Evolutionary conservation across 1,140 invertebrate genomes (phyloP).

Genomic region (Cepaea nemoralis): DNA sequence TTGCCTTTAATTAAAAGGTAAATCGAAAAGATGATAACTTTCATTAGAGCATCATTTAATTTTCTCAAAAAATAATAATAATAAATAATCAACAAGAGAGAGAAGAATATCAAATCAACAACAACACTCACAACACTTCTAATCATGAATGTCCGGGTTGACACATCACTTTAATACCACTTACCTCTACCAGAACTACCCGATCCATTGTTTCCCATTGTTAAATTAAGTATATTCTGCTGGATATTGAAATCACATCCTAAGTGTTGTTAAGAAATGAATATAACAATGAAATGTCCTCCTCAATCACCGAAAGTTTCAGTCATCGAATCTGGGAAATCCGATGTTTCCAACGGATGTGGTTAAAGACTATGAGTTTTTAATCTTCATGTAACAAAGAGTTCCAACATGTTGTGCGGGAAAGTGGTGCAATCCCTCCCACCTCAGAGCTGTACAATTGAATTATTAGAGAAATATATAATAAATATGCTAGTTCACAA

Average conservation of each 20-base stretch:
- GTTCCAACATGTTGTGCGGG: too few species aligned
- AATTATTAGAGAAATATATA: too few species aligned
- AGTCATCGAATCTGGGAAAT: neutral
- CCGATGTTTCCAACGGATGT: slow-evolving; percentile 12
- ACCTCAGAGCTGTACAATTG: too few species aligned
- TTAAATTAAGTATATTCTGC: neutral
- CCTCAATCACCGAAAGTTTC: neutral
- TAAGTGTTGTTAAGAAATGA: neutral
- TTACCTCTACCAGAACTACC: neutral
- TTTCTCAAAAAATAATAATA: too few species aligned
- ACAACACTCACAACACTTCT: too few species aligned
- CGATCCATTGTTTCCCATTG: neutral
- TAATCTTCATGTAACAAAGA: neutral
- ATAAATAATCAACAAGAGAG: too few species aligned
- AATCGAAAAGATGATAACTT: too few species aligned
- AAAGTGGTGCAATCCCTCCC: too few species aligned
- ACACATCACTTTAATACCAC: neutral
- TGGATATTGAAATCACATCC: neutral
- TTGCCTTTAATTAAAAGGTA: too few species aligned
- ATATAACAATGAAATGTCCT: neutral
- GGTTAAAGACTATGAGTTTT: neutral
- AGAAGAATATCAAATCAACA: too few species aligned
- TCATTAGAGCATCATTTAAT: too few species aligned
- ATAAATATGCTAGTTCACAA: too few species aligned
- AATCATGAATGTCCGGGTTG: neutral